Conservation (phyloP, 2,797 vertebrate species). For the Antrozous pallidus region DNA sequence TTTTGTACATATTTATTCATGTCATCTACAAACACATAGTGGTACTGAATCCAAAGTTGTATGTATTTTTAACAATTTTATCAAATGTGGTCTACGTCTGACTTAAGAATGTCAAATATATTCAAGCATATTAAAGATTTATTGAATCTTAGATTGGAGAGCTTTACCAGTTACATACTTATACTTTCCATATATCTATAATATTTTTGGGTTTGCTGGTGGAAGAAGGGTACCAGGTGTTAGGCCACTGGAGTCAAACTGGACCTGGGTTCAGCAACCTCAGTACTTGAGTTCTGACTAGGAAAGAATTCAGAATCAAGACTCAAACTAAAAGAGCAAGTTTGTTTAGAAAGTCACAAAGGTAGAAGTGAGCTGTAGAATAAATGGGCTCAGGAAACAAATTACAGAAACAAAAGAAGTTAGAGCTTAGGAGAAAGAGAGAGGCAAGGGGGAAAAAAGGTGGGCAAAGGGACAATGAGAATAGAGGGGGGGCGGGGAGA, state of each 20-base stretch:
- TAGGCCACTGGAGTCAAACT: not conserved
- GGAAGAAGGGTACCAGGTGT: not conserved
- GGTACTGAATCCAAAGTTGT: not conserved
- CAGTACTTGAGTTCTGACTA: not conserved
- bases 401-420: not conserved
- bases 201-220: not conserved
- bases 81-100: not conserved
- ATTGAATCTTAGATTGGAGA: not conserved
- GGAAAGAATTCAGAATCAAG: not conserved
- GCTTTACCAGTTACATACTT: not conserved
- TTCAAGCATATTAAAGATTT: not conserved
- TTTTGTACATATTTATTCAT: not conserved
- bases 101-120: not conserved
- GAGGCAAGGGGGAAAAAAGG: not conserved
- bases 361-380: not conserved
- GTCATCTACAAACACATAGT: not conserved
- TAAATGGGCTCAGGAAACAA: not conserved
- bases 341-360: not conserved
- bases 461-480: not conserved
- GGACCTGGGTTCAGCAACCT: not conserved
- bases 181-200: not conserved
- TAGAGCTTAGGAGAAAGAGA: not conserved
- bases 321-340: not conserved
- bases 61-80: slow-evolving; percentile 16
- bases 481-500: too few relatives aligned